phyloP scores from a whole-genome alignment of 2,113 vertebrate genomes.

The Perca schrenkii region DNA sequence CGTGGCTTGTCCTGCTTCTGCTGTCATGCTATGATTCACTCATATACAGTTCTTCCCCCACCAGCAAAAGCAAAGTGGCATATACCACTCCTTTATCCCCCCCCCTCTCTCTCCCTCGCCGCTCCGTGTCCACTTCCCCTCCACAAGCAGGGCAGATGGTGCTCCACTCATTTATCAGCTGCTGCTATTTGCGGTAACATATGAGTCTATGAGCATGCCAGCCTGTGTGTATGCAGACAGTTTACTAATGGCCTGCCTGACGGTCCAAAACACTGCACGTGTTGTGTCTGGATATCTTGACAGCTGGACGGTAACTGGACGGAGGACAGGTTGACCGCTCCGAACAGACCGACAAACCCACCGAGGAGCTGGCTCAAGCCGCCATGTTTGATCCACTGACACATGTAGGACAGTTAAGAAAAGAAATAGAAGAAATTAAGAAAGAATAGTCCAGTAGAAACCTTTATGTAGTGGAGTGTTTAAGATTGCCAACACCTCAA shows the following conservation, averaged over 20 bases:
- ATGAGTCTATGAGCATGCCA: conserved; percentile 10
- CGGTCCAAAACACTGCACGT: not conserved
- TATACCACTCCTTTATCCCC: conserved; percentile 59
- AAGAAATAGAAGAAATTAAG: no score
- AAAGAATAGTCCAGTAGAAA: not conserved
- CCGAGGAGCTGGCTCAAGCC: conserved; percentile 25
- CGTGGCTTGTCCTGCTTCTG: conserved; percentile 21
- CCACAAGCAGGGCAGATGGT: conserved; percentile 71
- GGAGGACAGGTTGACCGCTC: conserved; percentile 32
- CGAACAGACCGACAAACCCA: conserved; percentile 40
- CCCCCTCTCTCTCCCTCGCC: not conserved
- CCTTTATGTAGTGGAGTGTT: not conserved
- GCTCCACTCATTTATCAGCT: conserved; percentile 43
- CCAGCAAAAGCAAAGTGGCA: conserved; percentile 46
- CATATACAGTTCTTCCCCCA: conserved; percentile 14
- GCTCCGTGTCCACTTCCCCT: conserved; percentile 23
- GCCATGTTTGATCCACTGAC: conserved; percentile 57
- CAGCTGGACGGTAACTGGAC: conserved; percentile 28
- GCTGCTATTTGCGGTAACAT: conserved; percentile 62
- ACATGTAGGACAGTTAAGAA: conserved; percentile 44
- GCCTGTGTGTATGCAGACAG: conserved; percentile 41
- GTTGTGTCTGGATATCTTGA: conserved; percentile 30
- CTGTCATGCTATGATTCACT: conserved; percentile 53
- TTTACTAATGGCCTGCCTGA: conserved; percentile 23
- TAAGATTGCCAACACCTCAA: not conserved